Base-by-base conservation (phyloP, 2,113 vertebrate species). In the Ploceus nigricollis region DNA sequence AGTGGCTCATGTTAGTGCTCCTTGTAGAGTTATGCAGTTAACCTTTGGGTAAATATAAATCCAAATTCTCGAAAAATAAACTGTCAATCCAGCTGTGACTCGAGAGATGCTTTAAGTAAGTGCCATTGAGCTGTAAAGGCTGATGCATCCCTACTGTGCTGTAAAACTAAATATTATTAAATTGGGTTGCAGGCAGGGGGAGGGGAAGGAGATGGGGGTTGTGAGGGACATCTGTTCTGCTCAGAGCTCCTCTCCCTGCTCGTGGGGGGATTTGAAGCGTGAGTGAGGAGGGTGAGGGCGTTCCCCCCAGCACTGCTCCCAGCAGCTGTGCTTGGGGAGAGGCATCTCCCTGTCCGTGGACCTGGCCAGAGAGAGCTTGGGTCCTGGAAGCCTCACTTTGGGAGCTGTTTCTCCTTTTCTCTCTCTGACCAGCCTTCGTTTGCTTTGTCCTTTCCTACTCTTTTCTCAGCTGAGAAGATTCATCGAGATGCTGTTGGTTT, bases 91-190 rank as follows among this genome's bases (percentile, higher is more conserved):
- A 95, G 87, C 93, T 94, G 91, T 91, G 94, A 91, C 90, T 95
- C 54, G 70, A 83, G 96, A 82, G 88, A 81, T 64, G 88, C 92
- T 81, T 93, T 93, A 90, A 92, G 57, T 91, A 70, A 90, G 95
- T 96, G 92, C 84, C 88, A 44, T 68, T 77, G 96, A 96, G 93
- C 94, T 96, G 89, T 93, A 93, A 94, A 93, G 92, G 78, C 94
- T 39, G 65, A 82, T 76, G 84, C 87, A 61, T 92, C 81, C 93
- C 93, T 25, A 60, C 93, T 87, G 81, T 79, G 93, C 91, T 61
- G 73, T 93, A 89, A 89, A 95, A 75, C 89, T 45, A 75, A 89
- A 35, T 85, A 57, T 87, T 94, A 91, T 78, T 81, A 90, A 91
- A 94, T 53, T 68, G 87, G 91, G 77, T 89, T 95, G 91, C 22